These are phyloP conservation scores for Lepidothrix coronata DNA, from an alignment of 2,113 vertebrate species.

Conservation along the genomic window DNA sequence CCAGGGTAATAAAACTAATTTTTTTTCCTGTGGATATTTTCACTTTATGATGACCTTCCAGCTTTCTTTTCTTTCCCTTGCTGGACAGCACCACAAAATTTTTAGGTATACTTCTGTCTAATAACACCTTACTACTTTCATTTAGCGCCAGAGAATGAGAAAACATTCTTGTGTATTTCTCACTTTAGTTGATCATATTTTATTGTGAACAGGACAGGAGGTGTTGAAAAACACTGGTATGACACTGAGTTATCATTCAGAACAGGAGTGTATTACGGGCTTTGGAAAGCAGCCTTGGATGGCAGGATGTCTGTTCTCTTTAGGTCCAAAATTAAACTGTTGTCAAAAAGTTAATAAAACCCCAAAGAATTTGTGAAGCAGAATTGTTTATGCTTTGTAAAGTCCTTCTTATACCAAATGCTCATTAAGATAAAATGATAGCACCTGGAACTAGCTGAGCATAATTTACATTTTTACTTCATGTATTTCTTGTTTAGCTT, in stretches of 20 bases:
- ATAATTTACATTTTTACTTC: slow-evolving; percentile 28
- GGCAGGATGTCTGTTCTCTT: background rate
- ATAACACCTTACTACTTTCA: background rate
- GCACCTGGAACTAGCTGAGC: background rate
- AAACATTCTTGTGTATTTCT: background rate
- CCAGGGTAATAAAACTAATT: background rate
- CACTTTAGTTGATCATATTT: background rate
- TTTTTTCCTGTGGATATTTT: background rate
- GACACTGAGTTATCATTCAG: background rate
- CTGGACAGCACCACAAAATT: background rate
- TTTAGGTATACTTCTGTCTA: background rate
- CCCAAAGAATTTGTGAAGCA: background rate
- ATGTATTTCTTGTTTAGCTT: background rate
- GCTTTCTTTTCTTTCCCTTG: background rate
- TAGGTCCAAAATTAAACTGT: background rate
- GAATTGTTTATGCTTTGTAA: background rate
- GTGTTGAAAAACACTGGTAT: background rate
- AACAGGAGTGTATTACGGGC: background rate
- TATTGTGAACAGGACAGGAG: background rate
- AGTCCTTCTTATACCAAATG: background rate
- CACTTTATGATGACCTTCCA: background rate
- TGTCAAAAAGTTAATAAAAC: slow-evolving; percentile 10
- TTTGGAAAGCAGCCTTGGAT: background rate
- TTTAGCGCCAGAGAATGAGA: background rate
- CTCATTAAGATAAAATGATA: slow-evolving; percentile 7